These are phyloP conservation scores for Taurulus bubalis DNA, from an alignment of 2,113 vertebrate species.

Conservation along the genomic window DNA sequence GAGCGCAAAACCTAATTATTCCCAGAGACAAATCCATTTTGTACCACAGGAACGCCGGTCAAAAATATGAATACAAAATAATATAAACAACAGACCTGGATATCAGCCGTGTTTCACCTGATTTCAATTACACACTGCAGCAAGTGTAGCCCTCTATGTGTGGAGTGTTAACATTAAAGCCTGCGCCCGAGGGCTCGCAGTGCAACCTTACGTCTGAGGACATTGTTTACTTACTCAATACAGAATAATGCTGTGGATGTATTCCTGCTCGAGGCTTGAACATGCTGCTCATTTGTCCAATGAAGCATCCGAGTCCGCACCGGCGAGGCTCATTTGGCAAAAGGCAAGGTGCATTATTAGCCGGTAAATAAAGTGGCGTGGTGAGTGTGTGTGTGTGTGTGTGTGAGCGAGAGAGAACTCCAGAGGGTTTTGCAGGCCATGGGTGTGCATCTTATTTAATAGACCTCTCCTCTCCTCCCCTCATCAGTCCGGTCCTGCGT, in stretches of 20 bases:
- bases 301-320: constrained; percentile 66
- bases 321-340: constrained; percentile 73
- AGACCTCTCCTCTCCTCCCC: constrained; percentile 42
- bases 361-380: constrained; percentile 72
- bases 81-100: not conserved
- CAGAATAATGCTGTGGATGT: constrained; percentile 69
- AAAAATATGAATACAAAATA: not conserved
- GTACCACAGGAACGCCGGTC: not conserved
- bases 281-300: constrained; percentile 72
- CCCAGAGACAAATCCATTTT: not conserved
- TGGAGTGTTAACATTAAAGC: constrained; percentile 57
- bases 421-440: constrained; percentile 44
- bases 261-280: constrained; percentile 66
- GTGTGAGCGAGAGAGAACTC: constrained; percentile 26
- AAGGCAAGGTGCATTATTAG: constrained; percentile 69
- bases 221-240: constrained; percentile 73
- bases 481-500: constrained; percentile 52
- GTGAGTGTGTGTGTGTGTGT: constrained; percentile 26
- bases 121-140: constrained; percentile 42
- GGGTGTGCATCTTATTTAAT: constrained; percentile 67
- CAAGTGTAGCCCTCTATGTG: constrained; percentile 50
- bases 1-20: not conserved
- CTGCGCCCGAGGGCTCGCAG: constrained; percentile 37
- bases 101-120: constrained; percentile 22
- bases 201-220: constrained; percentile 55